Base-by-base conservation (phyloP, 1,140 invertebrate species). In the Oscheius sp. region DNA sequence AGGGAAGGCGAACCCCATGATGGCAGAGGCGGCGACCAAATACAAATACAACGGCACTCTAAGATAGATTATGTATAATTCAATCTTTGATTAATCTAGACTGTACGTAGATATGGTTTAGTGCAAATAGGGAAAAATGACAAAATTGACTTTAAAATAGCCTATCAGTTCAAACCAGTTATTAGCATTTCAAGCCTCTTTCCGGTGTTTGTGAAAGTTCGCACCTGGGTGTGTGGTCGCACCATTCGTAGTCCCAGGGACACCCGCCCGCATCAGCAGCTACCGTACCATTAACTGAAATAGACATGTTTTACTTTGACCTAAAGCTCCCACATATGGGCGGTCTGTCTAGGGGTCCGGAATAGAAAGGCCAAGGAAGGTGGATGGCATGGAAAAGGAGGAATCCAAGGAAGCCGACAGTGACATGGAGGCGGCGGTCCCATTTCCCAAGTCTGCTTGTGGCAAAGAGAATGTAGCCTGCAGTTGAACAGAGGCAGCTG, bases 391-490 rank as follows among this genome's bases (percentile, higher is more conserved):
- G 4, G 23, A 13, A 55, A 26, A 4, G 15, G 4, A 7, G 23
- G 23, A 55, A 55, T 7, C 7, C 23, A 4, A 55, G 23, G 49
- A 55, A 55, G 7, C 49, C 49, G 23, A 55, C 7, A 26, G 23
- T 26, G 7, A 55, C 15, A 55, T 55, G 49, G 7, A 58, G 15
- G 1, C 67, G 31, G n/a, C 55, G 58, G 52, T 68, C 67, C 10
- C 7, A 52, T 49, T 28, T 55, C 4, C 49, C 23, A 23, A 75
- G 28, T 31, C 42, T 34, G 2, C 69, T 75, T 26, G 52, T 46
- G 15, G 58, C 74, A 13, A 72, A 26, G 35, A 65, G 35, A 26
- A 73, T 74, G 38, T 75, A 74, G 61, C 42, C 59, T 1, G 34
- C 32, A 31, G 70, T 59, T 1, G 52, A 64, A 10, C 64, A 31